Evolutionary conservation across 2,888 invertebrate genomes (phyloP), one percentile per base, ranked within the genome.

Genomic region (Nemoura dubitans): DNA sequence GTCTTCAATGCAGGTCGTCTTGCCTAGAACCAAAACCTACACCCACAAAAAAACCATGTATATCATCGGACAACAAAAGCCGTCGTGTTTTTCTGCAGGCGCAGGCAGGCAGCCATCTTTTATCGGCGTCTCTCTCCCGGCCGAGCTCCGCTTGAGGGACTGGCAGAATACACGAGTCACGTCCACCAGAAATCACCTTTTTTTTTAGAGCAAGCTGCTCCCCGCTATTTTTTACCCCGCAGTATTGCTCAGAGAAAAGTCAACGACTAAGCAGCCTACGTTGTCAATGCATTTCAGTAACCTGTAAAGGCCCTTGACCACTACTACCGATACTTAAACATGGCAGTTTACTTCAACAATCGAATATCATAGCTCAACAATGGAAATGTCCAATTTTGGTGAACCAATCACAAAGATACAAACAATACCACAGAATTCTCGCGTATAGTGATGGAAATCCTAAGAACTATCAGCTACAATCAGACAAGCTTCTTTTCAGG

Each of bases 141-240:
- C 59, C n/a, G 5, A 30, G 81, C 81, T 30, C 29, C 81, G 81
- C 81, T 81, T 30, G 81, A 81, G 83, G 85, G 84, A 76, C 85
- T 87, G 85, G 86, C 87, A 86, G 87, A 87, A 86, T 80, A 76
- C 77, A 78, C 87, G 87, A 88, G 88, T 88, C 88, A 87, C 86
- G 59, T 59, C 59, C 59, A 59, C 59, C 59, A 59, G 59, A 59
- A 59, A 21, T 21, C 16, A 59, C 59, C 2, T 59, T 59, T 59
- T 59, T 59, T 59, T 21, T n/a, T n/a, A n/a, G n/a, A n/a, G n/a
- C 59, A 59, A 59, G 3, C 59, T 59, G 16, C 59, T 21, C 59
- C 14, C 59, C 10, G 59, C 36, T 59, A 6, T 36, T 59, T 59
- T 59, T 59, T 59, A 59, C 10, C 59, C 59, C 2, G 21, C 59